Evolutionary conservation across 2,113 vertebrate species (phyloP).

Genomic region (Dasyurus viverrinus): DNA sequence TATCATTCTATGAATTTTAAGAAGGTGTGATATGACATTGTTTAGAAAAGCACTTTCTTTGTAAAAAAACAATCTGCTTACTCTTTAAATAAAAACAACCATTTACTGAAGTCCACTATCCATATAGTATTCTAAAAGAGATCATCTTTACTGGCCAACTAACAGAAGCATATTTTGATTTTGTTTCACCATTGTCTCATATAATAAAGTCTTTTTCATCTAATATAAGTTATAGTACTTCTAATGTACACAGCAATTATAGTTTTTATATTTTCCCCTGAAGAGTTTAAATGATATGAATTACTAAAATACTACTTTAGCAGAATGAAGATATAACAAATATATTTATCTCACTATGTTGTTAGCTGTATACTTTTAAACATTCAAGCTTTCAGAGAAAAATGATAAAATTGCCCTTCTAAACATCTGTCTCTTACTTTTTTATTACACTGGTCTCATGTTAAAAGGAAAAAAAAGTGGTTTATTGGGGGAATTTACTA

Average conservation of each 20-base stretch:
- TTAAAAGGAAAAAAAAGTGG: not conserved
- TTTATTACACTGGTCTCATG: not conserved
- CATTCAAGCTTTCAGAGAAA: not conserved
- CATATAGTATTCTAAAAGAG: not conserved
- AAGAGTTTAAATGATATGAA: constrained; percentile 6
- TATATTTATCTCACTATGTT: constrained; percentile 2
- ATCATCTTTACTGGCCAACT: not conserved
- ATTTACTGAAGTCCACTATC: not conserved
- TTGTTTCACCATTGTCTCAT: not conserved
- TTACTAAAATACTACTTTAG: not conserved
- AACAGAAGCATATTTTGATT: not conserved
- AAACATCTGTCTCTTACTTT: not conserved
- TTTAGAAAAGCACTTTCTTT: not conserved
- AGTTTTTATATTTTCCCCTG: not conserved
- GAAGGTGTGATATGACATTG: not conserved
- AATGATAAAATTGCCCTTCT: not conserved
- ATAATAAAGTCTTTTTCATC: constrained; percentile 1
- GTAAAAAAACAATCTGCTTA: not conserved
- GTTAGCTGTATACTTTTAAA: not conserved
- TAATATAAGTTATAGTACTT: constrained; percentile 1
- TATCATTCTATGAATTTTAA: not conserved
- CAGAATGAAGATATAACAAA: constrained; percentile 7
- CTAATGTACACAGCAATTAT: not conserved
- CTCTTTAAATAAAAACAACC: not conserved
- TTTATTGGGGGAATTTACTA: not conserved